These are phyloP conservation scores for Thyatira batis DNA, from an alignment of 2,888 invertebrate species.

Conservation along the genomic window DNA sequence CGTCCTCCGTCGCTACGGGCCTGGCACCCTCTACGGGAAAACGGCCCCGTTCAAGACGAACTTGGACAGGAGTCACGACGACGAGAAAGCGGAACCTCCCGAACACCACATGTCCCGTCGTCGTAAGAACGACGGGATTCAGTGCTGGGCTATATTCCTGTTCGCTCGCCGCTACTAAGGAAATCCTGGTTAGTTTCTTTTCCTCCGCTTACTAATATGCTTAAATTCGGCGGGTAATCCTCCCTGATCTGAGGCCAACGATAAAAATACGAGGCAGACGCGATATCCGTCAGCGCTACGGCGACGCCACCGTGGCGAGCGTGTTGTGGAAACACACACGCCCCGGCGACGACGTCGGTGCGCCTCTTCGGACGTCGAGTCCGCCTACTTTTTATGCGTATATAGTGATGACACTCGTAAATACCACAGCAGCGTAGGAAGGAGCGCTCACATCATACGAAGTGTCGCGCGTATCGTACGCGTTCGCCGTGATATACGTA, in stretches of 20 bases:
- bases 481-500: too few species aligned
- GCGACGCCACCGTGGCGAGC: too few species aligned
- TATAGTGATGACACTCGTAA: too few species aligned
- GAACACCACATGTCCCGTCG: constrained; percentile 80
- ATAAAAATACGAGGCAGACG: constrained; percentile 31
- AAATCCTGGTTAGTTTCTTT: constrained; percentile 82
- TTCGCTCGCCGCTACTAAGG: constrained; percentile 64
- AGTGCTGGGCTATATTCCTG: constrained; percentile 83
- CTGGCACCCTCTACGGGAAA: constrained; percentile 79
- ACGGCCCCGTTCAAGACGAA: constrained; percentile 77
- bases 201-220: constrained; percentile 88
- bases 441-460: too few species aligned
- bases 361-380: too few species aligned
- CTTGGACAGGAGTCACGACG: constrained; percentile 57
- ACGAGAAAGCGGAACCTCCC: constrained; percentile 63
- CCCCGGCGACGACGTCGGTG: too few species aligned
- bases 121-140: constrained; percentile 67
- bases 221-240: constrained; percentile 81
- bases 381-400: too few species aligned
- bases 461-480: too few species aligned
- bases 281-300: too few species aligned
- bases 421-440: too few species aligned
- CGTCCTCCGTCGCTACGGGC: constrained; percentile 68
- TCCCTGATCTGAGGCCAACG: constrained; percentile 68
- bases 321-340: too few species aligned